Base-by-base conservation (phyloP, 2,797 vertebrate genomes). In the Channa striata region DNA sequence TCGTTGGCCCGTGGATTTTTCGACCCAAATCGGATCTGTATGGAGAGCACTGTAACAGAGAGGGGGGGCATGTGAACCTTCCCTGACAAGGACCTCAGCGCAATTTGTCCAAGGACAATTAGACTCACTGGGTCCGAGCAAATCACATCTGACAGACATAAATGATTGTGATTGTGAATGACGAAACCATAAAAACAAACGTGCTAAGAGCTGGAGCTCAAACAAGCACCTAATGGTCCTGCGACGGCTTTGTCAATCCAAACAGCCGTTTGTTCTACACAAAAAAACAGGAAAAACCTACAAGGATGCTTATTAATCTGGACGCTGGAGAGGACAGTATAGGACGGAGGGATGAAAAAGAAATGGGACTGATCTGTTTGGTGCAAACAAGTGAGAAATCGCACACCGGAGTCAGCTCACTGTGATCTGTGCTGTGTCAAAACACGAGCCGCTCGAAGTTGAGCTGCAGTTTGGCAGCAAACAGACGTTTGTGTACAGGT, bases 161-260 rank as follows among this genome's bases (percentile, higher is more conserved):
- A 77, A 60, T 73, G 58, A 73, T 30, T 30, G 25, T 42, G 48
- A 49, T 59, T 58, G 78, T 76, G 48, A 59, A 76, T 11, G 20
- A 58, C 68, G 53, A 81, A 68, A 61, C 21, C 69, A 59, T 61
- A 65, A 68, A 75, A 74, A 81, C 47, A 69, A 37, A 74, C 40
- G 52, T 56, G 68, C 68, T 66, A 64, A 68, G 63, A n/a, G n/a
- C n/a, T n/a, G n/a, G n/a, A n/a, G n/a, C n/a, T n/a, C n/a, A n/a
- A n/a, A n/a, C 20, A 20, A 49, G 51, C 58, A 43, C 0, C 16
- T n/a, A 8, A 16, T 0, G 16, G 40, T 25, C n/a, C 17, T 23
- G 49, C 7, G 8, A 23, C 11, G 33, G 9, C 19, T 52, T 49
- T 51, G 6, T 9, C 11, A 33, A 14, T 58, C 54, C 57, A 4